Conservation (phyloP, 2,888 invertebrate species). For the Aleiodes leptofemur region DNA sequence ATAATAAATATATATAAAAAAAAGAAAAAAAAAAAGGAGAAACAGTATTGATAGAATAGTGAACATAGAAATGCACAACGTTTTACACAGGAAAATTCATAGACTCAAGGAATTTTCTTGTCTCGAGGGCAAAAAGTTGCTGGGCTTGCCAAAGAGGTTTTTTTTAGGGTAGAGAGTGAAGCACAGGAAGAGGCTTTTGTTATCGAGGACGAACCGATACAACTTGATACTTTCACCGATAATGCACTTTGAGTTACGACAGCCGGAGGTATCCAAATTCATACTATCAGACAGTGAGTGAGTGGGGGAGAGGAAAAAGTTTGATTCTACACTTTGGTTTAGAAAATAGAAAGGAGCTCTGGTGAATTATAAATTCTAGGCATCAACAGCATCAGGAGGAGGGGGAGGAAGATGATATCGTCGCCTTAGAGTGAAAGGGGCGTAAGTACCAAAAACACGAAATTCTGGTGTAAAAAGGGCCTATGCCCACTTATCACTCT, state of each 20-base stretch:
- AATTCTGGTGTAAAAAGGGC: no score
- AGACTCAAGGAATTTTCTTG: slow-evolving; percentile 21
- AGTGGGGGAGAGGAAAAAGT: slow-evolving; percentile 22
- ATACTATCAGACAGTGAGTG: slow-evolving; percentile 28
- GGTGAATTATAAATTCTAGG: slow-evolving; percentile 27
- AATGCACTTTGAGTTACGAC: slow-evolving; percentile 48
- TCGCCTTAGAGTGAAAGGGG: no score
- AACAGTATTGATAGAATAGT: neutral
- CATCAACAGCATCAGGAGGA: neutral
- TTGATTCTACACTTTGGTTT: slow-evolving; percentile 35
- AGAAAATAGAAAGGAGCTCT: slow-evolving; percentile 38
- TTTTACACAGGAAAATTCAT: neutral
- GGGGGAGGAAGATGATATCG: no score
- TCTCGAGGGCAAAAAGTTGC: slow-evolving; percentile 1
- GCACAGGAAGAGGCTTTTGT: slow-evolving; percentile 34
- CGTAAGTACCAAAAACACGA: no score
- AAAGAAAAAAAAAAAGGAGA: neutral
- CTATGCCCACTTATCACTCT: no score
- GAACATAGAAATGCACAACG: neutral
- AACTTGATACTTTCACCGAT: slow-evolving; percentile 48
- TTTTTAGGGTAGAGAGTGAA: neutral
- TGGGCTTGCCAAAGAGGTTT: neutral
- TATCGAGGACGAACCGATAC: slow-evolving; percentile 42
- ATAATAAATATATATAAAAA: slow-evolving; percentile 21
- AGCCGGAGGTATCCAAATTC: slow-evolving; percentile 50